phyloP scores from a whole-genome alignment of 2,888 invertebrate genomes.

The Ormyrus pomaceus region DNA sequence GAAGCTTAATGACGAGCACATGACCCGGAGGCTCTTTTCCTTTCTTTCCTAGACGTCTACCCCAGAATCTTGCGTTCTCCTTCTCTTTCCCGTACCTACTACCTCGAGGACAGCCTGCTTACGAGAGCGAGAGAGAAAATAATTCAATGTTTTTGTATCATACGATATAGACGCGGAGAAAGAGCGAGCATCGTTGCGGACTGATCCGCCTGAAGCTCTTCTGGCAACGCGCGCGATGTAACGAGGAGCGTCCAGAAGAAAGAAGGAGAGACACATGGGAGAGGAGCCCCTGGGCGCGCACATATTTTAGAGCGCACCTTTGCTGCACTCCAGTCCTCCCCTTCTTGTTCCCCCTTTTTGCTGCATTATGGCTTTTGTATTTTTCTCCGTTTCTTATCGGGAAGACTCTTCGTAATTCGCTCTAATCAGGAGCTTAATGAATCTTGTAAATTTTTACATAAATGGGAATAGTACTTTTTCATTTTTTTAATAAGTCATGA shows the following conservation, averaged over 20 bases:
- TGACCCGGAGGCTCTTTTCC: conserved; percentile 59
- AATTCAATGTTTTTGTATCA: conserved; percentile 74
- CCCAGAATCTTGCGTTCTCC: conserved; percentile 49
- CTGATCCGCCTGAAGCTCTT: conserved; percentile 65
- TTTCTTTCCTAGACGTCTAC: conserved; percentile 55
- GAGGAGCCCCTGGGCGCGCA: conserved; percentile 66
- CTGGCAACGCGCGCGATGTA: conserved; percentile 67
- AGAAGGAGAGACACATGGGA: conserved; percentile 1
- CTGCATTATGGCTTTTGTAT: too few relatives aligned
- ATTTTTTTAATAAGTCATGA: too few relatives aligned
- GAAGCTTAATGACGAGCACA: conserved; percentile 71
- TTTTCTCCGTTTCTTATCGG: too few relatives aligned
- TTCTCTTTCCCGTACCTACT: conserved; percentile 14
- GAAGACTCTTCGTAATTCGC: too few relatives aligned
- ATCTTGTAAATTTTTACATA: too few relatives aligned
- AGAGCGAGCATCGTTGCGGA: conserved; percentile 63
- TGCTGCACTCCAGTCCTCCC: conserved; percentile 18
- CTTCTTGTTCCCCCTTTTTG: conserved; percentile 41
- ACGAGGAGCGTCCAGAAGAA: conserved; percentile 71
- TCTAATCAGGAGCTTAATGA: too few relatives aligned
- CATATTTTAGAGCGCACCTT: conserved; percentile 74
- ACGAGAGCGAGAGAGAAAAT: conserved; percentile 64
- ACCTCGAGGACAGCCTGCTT: conserved; percentile 15
- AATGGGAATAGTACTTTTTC: too few relatives aligned
- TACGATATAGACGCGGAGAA: conserved; percentile 67